phyloP scores from a whole-genome alignment of 2,797 vertebrate species.

The Lagocephalus sceleratus region DNA sequence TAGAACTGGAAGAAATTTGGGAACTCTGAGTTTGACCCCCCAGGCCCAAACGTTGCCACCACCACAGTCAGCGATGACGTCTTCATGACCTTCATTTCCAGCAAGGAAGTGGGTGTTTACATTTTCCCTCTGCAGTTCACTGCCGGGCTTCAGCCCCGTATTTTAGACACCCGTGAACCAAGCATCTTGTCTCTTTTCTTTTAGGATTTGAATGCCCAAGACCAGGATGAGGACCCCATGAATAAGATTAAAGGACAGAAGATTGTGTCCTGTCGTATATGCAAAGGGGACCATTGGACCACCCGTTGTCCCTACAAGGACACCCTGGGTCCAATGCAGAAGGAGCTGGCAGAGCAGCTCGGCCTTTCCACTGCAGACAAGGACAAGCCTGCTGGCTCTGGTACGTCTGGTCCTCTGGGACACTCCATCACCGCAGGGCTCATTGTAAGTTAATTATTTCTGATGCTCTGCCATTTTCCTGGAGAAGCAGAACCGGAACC shows the following conservation, averaged over 20 bases:
- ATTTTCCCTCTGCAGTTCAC: neutral
- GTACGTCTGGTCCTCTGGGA: conserved; percentile 34
- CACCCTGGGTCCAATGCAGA: conserved; percentile 97
- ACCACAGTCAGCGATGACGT: conserved; percentile 97
- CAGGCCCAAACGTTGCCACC: conserved; percentile 92
- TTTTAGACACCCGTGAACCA: neutral
- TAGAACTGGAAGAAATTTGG: conserved; percentile 99
- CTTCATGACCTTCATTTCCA: conserved; percentile 97
- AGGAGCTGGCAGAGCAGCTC: conserved; percentile 93
- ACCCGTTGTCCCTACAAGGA: conserved; percentile 98
- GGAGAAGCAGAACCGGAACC: conserved; percentile 83
- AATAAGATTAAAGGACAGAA: conserved; percentile 97
- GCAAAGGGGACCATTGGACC: conserved; percentile 98
- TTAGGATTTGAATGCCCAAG: conserved; percentile 90
- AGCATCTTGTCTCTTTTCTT: neutral
- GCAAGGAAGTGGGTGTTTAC: conserved; percentile 83
- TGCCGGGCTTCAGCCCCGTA: neutral
- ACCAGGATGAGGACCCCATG: conserved; percentile 96
- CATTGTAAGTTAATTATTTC: neutral
- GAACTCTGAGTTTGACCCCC: conserved; percentile 87
- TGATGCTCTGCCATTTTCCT: neutral
- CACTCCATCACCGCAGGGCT: neutral
- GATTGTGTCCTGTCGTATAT: conserved; percentile 95
- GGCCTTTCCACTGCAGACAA: conserved; percentile 91
- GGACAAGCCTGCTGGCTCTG: conserved; percentile 83